Evolutionary conservation across 1,140 invertebrate species (phyloP).

Genomic region (Phthorimaea operculella): DNA sequence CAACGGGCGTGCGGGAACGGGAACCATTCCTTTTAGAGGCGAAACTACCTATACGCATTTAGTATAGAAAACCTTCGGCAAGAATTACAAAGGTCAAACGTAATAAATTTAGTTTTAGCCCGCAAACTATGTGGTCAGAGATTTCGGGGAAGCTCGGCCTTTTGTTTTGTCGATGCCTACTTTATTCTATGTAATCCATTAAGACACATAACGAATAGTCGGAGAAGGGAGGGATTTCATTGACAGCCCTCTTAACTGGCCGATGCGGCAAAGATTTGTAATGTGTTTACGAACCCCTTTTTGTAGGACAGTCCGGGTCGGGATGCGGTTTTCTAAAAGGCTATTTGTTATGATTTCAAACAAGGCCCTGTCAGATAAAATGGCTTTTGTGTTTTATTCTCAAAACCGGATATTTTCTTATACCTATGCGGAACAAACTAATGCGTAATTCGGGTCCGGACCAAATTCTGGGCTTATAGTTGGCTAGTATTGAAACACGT

Average conservation of each 20-base stretch:
- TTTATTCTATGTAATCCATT: conserved; percentile 64
- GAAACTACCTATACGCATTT: conserved; percentile 46
- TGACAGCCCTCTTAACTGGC: conserved; percentile 54
- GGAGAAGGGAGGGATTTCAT: conserved; percentile 46
- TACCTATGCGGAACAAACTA: conserved; percentile 26
- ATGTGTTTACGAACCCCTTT: conserved; percentile 57
- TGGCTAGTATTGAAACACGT: background rate
- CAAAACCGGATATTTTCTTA: conserved; percentile 43
- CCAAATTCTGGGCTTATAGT: background rate
- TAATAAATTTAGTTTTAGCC: conserved; percentile 65
- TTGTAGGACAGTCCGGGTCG: conserved; percentile 49
- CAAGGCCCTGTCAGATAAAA: conserved; percentile 58
- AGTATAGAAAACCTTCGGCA: conserved; percentile 50
- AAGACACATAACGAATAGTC: conserved; percentile 56
- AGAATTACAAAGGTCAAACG: conserved; percentile 63
- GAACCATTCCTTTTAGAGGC: conserved; percentile 46
- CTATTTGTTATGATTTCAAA: conserved; percentile 65
- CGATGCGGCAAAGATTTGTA: conserved; percentile 55
- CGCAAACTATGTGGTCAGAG: conserved; percentile 58
- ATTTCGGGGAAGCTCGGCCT: conserved; percentile 44
- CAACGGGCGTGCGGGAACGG: conserved; percentile 36
- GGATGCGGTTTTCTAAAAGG: conserved; percentile 62
- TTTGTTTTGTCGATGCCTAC: conserved; percentile 61
- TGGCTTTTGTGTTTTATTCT: conserved; percentile 56
- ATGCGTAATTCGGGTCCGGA: conserved; percentile 13